Evolutionary conservation across 2,888 invertebrate genomes (phyloP), one percentile per base, ranked within the genome.

Genomic region (Ormyrus pomaceus): DNA sequence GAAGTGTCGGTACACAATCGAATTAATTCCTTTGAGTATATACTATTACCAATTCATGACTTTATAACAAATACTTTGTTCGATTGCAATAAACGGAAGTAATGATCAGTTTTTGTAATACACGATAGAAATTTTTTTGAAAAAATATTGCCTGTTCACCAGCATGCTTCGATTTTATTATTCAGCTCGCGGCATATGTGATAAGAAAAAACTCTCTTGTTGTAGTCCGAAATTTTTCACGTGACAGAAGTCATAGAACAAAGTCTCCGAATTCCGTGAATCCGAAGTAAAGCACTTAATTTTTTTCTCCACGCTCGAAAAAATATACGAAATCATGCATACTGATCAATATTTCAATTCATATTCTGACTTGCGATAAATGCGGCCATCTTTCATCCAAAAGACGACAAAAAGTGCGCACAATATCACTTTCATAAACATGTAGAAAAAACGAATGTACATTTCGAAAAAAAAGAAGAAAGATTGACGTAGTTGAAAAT

Each of bases 291-390:
- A 45, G 11, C 56, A 19, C 10, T 7, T n/a, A 64, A n/a, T n/a
- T 70, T 66, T 66, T 50, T 61, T 56, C 46, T 53, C 48, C 34
- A 10, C 7, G 51, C 45, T 51, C 45, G 19, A 19, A 56, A 70
- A 80, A 74, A 75, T 77, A 48, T 11, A 34, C 48, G 76, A 71
- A 79, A 73, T 73, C 79, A 70, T 61, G 79, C 69, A 64, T 62
- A 61, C 71, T 65, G 77, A 82, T 79, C 79, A 82, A 82, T 79
- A 79, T 66, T 73, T 56, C 62, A 19, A 77, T 79, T 72, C 69
- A 70, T 19, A 58, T 74, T 8, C 45, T 45, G 65, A 59, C 68
- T 68, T 46, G 53, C 55, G 50, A 74, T 71, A 77, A 81, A 77
- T 19, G 55, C 50, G 50, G 61, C 65, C 34, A 13, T 19, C 55